A percentile compares a stretch with the other conserved stretches of the same genome.
Evolutionary conservation across 2,797 vertebrate species (phyloP).

Genomic region (Lepus oiostolus): DNA sequence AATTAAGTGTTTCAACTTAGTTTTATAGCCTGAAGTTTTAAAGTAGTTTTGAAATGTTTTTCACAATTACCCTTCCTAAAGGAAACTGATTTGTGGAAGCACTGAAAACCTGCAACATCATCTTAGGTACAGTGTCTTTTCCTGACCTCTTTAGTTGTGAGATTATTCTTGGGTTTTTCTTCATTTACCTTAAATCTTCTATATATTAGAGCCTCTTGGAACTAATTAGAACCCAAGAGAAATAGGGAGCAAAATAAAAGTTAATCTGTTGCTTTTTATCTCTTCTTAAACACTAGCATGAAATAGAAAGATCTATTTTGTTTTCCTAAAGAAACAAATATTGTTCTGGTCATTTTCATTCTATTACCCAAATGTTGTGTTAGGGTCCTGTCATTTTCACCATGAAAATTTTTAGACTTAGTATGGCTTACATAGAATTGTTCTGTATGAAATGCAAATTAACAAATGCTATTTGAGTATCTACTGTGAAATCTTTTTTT

Average conservation of each 20-base stretch:
- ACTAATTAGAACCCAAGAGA: neutral
- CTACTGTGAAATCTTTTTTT: neutral
- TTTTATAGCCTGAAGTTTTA: neutral
- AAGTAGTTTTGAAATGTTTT: conserved; percentile 52
- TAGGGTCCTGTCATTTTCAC: conserved; percentile 25
- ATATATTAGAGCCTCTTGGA: neutral
- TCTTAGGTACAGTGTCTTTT: conserved; percentile 12
- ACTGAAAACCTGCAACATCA: neutral
- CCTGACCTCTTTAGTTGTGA: neutral
- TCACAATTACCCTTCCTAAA: neutral
- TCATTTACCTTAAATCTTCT: neutral
- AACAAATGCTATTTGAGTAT: conserved; percentile 13
- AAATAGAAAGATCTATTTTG: conserved; percentile 41
- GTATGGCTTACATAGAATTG: conserved; percentile 44
- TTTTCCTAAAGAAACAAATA: neutral
- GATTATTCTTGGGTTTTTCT: neutral
- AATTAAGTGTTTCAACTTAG: neutral
- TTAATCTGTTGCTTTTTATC: neutral
- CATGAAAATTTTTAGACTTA: conserved; percentile 16
- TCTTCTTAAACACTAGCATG: neutral
- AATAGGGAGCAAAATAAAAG: neutral
- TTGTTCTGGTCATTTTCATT: neutral
- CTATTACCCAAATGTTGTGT: neutral
- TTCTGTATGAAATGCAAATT: conserved; percentile 36
- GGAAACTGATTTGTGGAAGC: conserved; percentile 1